A percentile compares a stretch with the other conserved stretches of the same genome.
Conservation (phyloP, 1,140 invertebrate genomes). For the Caenorhabditis brenneri region DNA sequence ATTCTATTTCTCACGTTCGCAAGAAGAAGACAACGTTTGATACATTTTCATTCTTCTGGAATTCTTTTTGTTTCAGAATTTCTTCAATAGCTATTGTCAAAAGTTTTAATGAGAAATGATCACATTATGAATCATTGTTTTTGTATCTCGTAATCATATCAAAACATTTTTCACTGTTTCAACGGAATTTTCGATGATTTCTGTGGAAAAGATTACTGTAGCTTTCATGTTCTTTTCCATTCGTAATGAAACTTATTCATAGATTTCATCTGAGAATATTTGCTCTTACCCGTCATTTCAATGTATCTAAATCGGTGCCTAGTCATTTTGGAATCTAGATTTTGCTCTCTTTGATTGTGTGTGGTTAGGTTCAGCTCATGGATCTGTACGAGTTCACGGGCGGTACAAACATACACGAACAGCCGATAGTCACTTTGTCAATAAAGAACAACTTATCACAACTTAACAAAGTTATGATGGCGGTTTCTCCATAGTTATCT, state of each 20-base stretch:
- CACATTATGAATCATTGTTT: too few species aligned
- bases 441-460: background rate
- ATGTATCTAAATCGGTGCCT: slow-evolving; percentile 21
- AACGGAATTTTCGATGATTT: too few species aligned
- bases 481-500: background rate
- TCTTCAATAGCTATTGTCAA: background rate
- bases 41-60: background rate
- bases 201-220: too few species aligned
- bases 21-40: background rate
- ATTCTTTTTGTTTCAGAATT: background rate
- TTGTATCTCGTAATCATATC: too few species aligned
- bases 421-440: slow-evolving; percentile 20
- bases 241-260: too few species aligned
- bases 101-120: background rate
- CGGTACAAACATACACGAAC: slow-evolving; percentile 38
- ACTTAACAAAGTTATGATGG: background rate
- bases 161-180: too few species aligned
- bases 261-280: background rate
- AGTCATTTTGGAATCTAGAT: slow-evolving; percentile 21
- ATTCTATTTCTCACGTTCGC: background rate
- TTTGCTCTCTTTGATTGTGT: background rate
- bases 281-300: background rate
- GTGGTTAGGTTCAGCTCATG: slow-evolving; percentile 14
- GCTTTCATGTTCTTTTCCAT: too few species aligned
- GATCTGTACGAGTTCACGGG: slow-evolving; percentile 26